Evolutionary conservation across 1,140 invertebrate species (phyloP).

Genomic region (Dreissena polymorpha): DNA sequence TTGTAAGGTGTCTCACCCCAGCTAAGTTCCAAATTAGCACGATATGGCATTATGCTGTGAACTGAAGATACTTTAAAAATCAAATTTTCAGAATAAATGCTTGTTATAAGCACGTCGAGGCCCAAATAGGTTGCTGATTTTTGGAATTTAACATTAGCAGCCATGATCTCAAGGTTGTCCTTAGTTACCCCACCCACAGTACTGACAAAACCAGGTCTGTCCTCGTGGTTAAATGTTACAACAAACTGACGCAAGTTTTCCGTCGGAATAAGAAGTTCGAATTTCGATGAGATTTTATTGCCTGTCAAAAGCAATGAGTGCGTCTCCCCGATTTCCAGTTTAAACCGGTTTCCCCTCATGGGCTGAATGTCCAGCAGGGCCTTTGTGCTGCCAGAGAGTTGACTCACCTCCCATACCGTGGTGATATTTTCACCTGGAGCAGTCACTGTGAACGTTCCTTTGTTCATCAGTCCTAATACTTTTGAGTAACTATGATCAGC

Average conservation of each 20-base stretch:
- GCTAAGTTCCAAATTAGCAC: slow-evolving; percentile 41
- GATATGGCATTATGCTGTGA: slow-evolving; percentile 59
- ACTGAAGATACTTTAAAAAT: slow-evolving; percentile 48
- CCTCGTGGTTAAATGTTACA: slow-evolving; percentile 55
- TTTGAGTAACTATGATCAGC: background rate
- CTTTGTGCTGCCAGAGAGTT: background rate
- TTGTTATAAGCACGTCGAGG: slow-evolving; percentile 46
- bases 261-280: slow-evolving; percentile 45
- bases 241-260: slow-evolving; percentile 22
- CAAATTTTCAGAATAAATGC: slow-evolving; percentile 57
- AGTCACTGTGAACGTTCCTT: slow-evolving; percentile 53
- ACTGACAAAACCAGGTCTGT: slow-evolving; percentile 54
- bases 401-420: slow-evolving; percentile 27
- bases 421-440: slow-evolving; percentile 56
- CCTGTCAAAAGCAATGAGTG: background rate
- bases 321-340: slow-evolving; percentile 31
- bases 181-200: slow-evolving; percentile 34
- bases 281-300: slow-evolving; percentile 14
- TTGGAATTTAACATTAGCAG: slow-evolving; percentile 49
- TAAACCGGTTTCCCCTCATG: slow-evolving; percentile 32
- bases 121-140: slow-evolving; percentile 33
- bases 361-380: slow-evolving; percentile 34
- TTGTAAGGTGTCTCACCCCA: slow-evolving; percentile 52
- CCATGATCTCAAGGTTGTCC: slow-evolving; percentile 58
- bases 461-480: slow-evolving; percentile 18